Evolutionary conservation across 2,113 vertebrate genomes (phyloP).

Genomic region (Apteryx mantelli): DNA sequence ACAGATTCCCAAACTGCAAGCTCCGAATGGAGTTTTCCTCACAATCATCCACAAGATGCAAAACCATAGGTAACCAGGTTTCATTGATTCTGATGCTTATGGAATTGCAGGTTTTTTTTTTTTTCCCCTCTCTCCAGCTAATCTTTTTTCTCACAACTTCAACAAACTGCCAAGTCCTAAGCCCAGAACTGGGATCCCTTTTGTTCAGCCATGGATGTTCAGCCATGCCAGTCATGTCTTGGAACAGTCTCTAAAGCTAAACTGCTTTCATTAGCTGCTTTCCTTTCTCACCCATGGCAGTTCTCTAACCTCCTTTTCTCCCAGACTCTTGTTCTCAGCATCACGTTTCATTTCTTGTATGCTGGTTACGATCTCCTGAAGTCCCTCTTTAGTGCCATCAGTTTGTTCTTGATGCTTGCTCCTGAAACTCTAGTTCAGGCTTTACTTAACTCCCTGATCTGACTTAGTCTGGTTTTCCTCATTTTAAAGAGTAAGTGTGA

Average conservation of each 20-base stretch:
- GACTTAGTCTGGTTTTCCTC: background rate
- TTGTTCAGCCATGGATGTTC: background rate
- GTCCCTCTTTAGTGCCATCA: background rate
- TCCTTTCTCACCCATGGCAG: background rate
- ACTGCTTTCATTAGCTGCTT: background rate
- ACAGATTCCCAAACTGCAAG: background rate
- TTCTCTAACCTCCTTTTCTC: background rate
- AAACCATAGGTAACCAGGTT: background rate
- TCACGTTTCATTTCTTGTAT: background rate
- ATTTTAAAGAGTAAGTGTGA: background rate
- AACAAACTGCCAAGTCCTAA: background rate
- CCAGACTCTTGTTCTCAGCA: background rate
- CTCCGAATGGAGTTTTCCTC: background rate
- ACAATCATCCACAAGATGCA: accelerated
- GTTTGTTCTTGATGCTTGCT: background rate
- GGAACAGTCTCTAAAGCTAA: background rate
- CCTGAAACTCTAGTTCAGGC: background rate
- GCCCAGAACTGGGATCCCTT: background rate
- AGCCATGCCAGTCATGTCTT: background rate
- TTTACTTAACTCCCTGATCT: background rate
- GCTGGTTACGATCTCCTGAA: background rate
- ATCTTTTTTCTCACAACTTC: background rate
- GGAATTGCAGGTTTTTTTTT: background rate
- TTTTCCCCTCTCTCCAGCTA: background rate
- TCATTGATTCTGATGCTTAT: background rate